These are phyloP conservation scores for Corythornis cristatus DNA, from an alignment of 2,113 vertebrate genomes.

Conservation along the genomic window DNA sequence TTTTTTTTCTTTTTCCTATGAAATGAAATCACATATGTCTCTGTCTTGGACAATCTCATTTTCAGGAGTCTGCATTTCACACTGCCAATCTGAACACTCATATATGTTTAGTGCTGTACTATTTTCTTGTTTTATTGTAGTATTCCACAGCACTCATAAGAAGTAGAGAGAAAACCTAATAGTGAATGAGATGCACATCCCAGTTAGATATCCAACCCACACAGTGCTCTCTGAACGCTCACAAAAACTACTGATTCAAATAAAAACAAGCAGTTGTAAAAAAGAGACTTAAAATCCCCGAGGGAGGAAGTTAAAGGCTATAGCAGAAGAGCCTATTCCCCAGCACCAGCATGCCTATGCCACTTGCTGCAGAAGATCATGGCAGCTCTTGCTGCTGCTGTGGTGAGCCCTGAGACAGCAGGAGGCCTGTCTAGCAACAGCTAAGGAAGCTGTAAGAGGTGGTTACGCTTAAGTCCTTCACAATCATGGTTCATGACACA, in stretches of 20 bases:
- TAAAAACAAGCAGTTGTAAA: background rate
- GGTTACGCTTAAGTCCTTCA: background rate
- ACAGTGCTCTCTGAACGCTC: too few relatives aligned
- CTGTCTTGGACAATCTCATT: background rate
- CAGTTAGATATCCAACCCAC: background rate
- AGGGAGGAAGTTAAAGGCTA: background rate
- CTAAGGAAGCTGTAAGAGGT: background rate
- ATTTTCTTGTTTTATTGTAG: background rate
- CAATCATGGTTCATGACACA: background rate
- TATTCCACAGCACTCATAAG: background rate
- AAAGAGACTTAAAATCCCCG: background rate
- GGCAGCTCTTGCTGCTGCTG: background rate
- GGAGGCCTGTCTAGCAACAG: background rate
- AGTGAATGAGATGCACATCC: background rate
- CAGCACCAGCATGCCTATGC: rapidly evolving
- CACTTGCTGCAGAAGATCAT: background rate
- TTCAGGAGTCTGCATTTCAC: background rate
- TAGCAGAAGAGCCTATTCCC: background rate
- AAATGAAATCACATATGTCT: background rate
- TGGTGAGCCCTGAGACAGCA: too few relatives aligned
- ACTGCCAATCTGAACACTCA: background rate
- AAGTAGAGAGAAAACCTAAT: background rate
- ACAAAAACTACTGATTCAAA: background rate
- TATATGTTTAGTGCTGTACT: background rate
- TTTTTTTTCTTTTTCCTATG: too few relatives aligned